Conservation (phyloP, 2,113 vertebrate species). For the Hypanus sabinus region DNA sequence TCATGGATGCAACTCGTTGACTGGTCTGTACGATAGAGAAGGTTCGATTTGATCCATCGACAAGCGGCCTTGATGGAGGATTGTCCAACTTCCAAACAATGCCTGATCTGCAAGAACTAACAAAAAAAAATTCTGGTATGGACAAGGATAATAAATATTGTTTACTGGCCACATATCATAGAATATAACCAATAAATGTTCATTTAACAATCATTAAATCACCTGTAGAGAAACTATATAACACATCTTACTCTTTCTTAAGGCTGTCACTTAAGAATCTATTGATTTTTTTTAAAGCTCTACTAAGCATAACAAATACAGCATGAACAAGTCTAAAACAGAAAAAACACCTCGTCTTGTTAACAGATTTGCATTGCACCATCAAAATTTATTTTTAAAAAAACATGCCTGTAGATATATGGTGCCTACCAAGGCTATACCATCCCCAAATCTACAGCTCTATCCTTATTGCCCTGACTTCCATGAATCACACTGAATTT, state of each 20-base stretch:
- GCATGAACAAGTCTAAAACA: background rate
- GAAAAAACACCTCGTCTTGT: background rate
- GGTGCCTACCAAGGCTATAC: background rate
- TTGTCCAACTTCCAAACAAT: constrained; percentile 62
- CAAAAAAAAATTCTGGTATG: background rate
- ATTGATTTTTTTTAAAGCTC: background rate
- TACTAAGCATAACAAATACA: background rate
- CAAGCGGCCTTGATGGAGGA: constrained; percentile 66
- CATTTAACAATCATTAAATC: background rate
- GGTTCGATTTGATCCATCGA: constrained; percentile 51
- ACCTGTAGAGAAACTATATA: background rate
- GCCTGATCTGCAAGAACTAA: constrained; percentile 48
- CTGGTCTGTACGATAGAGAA: constrained; percentile 52
- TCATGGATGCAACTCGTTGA: constrained; percentile 62
- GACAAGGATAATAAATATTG: background rate
- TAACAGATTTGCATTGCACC: background rate
- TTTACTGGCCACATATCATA: constrained; percentile 5
- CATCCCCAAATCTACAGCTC: background rate
- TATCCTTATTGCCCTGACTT: background rate
- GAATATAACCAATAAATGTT: background rate
- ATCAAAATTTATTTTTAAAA: background rate
- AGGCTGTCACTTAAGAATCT: background rate
- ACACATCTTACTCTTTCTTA: background rate
- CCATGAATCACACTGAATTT: background rate
- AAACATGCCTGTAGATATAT: background rate